Base-by-base conservation (phyloP, 1,140 invertebrate species). In the Hycleus phaleratus region DNA sequence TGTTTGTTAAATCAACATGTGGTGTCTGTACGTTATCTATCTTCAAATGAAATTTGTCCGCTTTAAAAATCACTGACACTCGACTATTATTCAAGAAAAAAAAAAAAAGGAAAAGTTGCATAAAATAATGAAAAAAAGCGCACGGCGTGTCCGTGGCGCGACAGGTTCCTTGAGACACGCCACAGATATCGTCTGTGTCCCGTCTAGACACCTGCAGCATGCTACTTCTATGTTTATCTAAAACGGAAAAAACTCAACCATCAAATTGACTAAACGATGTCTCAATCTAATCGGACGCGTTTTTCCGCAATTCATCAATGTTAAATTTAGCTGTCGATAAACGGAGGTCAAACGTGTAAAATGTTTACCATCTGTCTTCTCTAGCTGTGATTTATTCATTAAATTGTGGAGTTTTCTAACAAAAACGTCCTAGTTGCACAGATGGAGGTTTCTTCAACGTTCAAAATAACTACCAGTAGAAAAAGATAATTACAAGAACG, bases 141-240 rank as follows among this genome's bases (percentile, higher is more conserved):
- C 54, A 56, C 54, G 46, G 45, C 43, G 48, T 49, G 49, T 67
- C 59, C 58, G 64, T 56, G 63, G 62, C 66, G 68, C 64, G 68
- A 69, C 55, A 69, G 49, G 44, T 60, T 62, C 50, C 56, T 63
- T 59, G 57, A 66, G 68, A 66, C 68, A 66, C 68, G 65, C 64
- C 60, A 64, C 61, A 58, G 65, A 65, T 66, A 62, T 56, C 49
- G 58, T 59, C 56, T 56, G 57, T 53, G 57, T 45, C 39, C 32
- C 54, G 54, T 56, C 54, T 56, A 56, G 47, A 62, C 52, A 60
- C 52, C 58, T 60, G 58, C 58, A 59, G 54, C 58, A 56, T 47
- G 58, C 45, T 48, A 49, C 51, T 38, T 38, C 26, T 59, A 42
- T 52, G 18, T 52, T 52, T 43, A 52, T 52, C 49, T 52, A 43